Evolutionary conservation across 2,797 vertebrate species (phyloP).

Genomic region (Gallirallus australis): DNA sequence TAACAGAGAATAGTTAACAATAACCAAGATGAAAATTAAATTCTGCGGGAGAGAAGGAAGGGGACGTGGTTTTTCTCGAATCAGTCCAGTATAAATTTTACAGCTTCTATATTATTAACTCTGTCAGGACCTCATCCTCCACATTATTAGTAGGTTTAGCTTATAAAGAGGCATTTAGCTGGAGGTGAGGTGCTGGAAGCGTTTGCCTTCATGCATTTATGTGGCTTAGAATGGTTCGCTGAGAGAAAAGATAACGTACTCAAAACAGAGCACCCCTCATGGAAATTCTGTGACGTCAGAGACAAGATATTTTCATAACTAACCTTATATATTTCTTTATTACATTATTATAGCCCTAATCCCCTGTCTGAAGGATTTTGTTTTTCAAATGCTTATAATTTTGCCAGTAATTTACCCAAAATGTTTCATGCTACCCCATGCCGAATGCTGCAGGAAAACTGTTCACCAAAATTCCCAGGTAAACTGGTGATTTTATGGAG

Average conservation of each 20-base stretch:
- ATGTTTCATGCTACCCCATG: background rate
- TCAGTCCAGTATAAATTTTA: background rate
- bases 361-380: background rate
- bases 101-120: background rate
- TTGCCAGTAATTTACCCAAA: background rate
- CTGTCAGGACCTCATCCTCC: background rate
- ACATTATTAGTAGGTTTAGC: background rate
- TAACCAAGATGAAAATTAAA: conserved; percentile 17
- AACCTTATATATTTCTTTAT: background rate
- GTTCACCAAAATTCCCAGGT: background rate
- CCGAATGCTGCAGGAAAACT: background rate
- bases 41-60: background rate
- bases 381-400: background rate
- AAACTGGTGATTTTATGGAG: background rate
- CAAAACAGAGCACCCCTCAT: background rate
- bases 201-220: background rate
- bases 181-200: background rate
- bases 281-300: background rate
- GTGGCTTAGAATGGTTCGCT: background rate
- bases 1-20: conserved; percentile 1
- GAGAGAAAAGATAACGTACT: background rate
- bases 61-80: background rate
- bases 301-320: background rate
- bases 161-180: background rate
- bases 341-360: background rate